phyloP scores from a whole-genome alignment of 35 echinoderm and acorn worm genomes.

The Chiridota heheva region DNA sequence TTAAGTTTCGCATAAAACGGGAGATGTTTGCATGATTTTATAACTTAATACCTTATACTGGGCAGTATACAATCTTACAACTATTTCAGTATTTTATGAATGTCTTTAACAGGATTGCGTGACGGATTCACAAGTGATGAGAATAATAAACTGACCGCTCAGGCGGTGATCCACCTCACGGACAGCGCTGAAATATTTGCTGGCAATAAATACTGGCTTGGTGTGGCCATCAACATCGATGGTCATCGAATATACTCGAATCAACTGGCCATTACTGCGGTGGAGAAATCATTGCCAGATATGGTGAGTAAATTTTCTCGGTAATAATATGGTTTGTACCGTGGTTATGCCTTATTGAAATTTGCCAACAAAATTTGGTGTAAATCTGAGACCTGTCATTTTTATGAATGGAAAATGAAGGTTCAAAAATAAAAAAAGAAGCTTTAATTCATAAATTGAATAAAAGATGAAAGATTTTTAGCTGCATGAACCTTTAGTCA shows the following conservation, averaged over 20 bases:
- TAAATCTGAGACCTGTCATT: background rate
- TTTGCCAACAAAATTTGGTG: background rate
- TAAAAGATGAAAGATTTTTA: background rate
- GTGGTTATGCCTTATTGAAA: background rate
- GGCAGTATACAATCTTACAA: background rate
- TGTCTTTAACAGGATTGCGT: conserved; percentile 35
- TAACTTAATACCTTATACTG: too few species aligned
- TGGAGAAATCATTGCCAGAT: conserved; percentile 1
- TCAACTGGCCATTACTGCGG: conserved; percentile 59
- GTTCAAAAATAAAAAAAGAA: background rate
- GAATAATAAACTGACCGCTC: conserved; percentile 52
- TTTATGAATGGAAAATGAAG: background rate
- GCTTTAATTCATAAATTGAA: background rate
- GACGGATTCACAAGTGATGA: conserved; percentile 23
- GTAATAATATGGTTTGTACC: background rate
- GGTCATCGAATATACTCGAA: conserved; percentile 54
- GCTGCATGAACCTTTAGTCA: too few species aligned
- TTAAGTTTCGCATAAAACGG: background rate
- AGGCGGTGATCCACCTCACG: conserved; percentile 70
- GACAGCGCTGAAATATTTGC: conserved; percentile 59
- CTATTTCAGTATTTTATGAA: background rate
- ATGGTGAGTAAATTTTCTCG: conserved; percentile 66
- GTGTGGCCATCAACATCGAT: conserved; percentile 59
- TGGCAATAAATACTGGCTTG: conserved; percentile 67
- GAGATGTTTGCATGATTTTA: too few species aligned